These are phyloP conservation scores for Drosophila rhopaloa DNA, from an alignment of 1,140 invertebrate genomes.

Conservation along the genomic window DNA sequence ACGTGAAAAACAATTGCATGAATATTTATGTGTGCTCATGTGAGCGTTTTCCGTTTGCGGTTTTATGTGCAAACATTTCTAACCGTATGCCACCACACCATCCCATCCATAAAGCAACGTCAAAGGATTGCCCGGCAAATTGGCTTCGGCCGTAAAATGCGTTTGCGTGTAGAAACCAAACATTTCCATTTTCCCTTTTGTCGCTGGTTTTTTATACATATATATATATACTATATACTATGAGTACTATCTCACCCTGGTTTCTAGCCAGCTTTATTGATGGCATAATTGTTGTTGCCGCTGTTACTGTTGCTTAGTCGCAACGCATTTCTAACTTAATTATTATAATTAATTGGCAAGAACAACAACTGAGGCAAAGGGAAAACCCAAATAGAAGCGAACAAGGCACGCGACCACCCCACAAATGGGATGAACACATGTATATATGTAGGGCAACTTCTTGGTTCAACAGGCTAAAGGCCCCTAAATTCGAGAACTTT, in stretches of 20 bases:
- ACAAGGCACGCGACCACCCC: constrained; percentile 43
- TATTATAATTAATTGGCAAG: constrained; percentile 80
- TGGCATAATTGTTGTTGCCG: constrained; percentile 53
- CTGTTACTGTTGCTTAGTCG: constrained; percentile 70
- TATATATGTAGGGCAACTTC: neutral
- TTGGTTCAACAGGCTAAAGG: constrained; percentile 18
- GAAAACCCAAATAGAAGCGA: constrained; percentile 33
- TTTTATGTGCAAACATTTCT: constrained; percentile 43
- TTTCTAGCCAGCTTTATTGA: constrained; percentile 37
- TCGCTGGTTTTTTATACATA: neutral
- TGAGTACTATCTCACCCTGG: constrained; percentile 17
- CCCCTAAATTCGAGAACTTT: constrained; percentile 17
- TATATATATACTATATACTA: neutral
- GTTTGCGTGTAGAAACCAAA: constrained; percentile 63
- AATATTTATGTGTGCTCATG: constrained; percentile 49
- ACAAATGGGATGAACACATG: neutral
- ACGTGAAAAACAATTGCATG: constrained; percentile 51
- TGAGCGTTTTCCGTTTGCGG: constrained; percentile 25
- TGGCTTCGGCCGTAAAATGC: constrained; percentile 70
- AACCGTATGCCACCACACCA: neutral
- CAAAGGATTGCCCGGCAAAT: constrained; percentile 75
- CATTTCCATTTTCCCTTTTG: constrained; percentile 6
- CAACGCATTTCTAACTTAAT: constrained; percentile 80
- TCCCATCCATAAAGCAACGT: constrained; percentile 43
- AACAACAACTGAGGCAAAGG: constrained; percentile 45